A percentile compares a stretch with the other conserved stretches of the same genome.
Evolutionary conservation across 2,113 vertebrate species (phyloP).

Genomic region (Ailurus styani): DNA sequence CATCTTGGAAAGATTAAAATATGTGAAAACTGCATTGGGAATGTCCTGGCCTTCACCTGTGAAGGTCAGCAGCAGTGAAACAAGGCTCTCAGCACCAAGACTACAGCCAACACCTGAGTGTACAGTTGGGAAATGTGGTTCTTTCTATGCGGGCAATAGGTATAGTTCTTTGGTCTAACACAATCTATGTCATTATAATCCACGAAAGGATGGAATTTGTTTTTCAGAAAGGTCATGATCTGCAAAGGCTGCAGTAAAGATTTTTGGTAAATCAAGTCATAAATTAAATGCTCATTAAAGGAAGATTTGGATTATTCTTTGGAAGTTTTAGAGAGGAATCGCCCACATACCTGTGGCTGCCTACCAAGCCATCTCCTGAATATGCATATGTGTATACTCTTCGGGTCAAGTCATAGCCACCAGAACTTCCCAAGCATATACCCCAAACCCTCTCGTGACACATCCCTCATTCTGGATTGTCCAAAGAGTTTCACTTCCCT

Average conservation of each 20-base stretch:
- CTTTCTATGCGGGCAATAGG: not conserved
- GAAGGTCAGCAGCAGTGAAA: fast-evolving
- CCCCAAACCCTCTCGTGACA: not conserved
- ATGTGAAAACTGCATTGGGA: not conserved
- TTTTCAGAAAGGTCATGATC: not conserved
- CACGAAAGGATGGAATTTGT: not conserved
- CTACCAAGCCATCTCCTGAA: not conserved
- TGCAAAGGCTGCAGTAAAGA: not conserved
- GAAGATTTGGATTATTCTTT: not conserved
- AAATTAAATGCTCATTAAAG: not conserved
- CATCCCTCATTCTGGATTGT: not conserved
- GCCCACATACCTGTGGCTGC: not conserved
- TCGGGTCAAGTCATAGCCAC: not conserved
- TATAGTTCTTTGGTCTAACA: not conserved
- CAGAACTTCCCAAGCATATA: not conserved
- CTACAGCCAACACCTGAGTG: not conserved
- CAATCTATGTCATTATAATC: no score
- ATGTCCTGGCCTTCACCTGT: not conserved
- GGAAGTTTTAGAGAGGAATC: not conserved
- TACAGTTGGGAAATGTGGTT: not conserved
- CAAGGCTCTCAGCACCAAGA: not conserved
- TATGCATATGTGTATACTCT: not conserved
- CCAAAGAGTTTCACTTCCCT: not conserved
- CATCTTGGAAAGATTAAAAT: not conserved
- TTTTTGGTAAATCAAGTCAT: not conserved